Percentiles rank a stretch among this genome's conserved stretches.
These are phyloP conservation scores for Oncopeltus fasciatus DNA, from an alignment of 1,140 invertebrate genomes.

Conservation along the genomic window DNA sequence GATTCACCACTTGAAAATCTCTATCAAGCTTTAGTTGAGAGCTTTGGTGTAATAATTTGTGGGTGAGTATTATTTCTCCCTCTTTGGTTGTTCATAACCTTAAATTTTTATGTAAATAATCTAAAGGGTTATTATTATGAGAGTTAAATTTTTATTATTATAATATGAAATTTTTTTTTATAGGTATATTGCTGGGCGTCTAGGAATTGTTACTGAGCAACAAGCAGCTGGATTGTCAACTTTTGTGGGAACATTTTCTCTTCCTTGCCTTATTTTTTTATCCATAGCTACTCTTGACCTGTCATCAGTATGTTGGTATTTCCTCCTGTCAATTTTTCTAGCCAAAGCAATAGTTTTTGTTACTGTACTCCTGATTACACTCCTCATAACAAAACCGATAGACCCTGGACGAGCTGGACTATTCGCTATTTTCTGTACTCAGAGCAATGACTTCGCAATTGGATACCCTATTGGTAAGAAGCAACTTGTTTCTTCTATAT, in stretches of 20 bases:
- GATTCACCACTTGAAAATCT: slow-evolving; percentile 57
- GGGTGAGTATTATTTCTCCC: slow-evolving; percentile 54
- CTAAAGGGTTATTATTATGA: slow-evolving; percentile 12
- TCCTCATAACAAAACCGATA: slow-evolving; percentile 61
- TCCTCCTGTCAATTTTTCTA: slow-evolving; percentile 68
- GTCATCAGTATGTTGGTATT: slow-evolving; percentile 73
- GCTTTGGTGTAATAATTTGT: slow-evolving; percentile 78
- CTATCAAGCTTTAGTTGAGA: slow-evolving; percentile 78
- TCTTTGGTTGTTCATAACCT: no score
- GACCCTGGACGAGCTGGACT: slow-evolving; percentile 75
- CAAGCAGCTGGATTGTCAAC: slow-evolving; percentile 85
- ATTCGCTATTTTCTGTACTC: slow-evolving; percentile 88
- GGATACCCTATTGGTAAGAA: slow-evolving; percentile 90
- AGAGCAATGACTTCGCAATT: slow-evolving; percentile 96
- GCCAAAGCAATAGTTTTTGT: slow-evolving; percentile 79
- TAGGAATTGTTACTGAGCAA: slow-evolving; percentile 63
- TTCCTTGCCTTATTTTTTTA: slow-evolving; percentile 83
- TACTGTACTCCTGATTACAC: slow-evolving; percentile 58
- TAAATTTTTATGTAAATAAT: slow-evolving; percentile 21
- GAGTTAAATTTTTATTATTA: background rate
- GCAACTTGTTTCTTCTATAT: no score
- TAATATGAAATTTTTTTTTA: slow-evolving; percentile 29
- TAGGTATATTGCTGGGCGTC: slow-evolving; percentile 78
- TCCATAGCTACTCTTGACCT: slow-evolving; percentile 78
- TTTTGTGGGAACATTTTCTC: slow-evolving; percentile 83